A percentile compares a stretch with the other conserved stretches of the same genome.
Evolutionary conservation across 2,113 vertebrate species (phyloP).

Genomic region (Willisornis vidua): DNA sequence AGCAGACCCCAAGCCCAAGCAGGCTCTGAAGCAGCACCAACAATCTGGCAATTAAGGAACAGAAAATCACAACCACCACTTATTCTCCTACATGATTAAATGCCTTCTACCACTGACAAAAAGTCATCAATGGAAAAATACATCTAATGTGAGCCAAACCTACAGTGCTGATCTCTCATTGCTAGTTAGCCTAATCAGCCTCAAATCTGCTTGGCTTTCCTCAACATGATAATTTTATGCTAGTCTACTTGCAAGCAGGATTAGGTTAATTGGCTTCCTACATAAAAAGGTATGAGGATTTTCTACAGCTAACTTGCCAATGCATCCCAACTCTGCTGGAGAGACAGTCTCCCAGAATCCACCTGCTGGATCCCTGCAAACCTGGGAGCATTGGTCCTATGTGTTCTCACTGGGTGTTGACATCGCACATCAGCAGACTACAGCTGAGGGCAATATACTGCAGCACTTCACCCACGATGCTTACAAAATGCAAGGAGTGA

Average conservation of each 20-base stretch:
- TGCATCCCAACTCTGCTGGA: background rate
- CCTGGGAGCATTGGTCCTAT: accelerated
- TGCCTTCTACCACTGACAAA: background rate
- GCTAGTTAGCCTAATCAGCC: background rate
- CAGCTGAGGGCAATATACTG: background rate
- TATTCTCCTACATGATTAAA: background rate
- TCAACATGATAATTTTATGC: background rate
- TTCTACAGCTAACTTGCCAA: background rate
- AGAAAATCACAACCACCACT: background rate
- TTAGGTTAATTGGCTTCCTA: background rate
- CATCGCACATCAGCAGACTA: background rate
- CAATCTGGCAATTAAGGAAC: accelerated
- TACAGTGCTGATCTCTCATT: background rate
- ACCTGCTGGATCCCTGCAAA: background rate
- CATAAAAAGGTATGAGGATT: background rate
- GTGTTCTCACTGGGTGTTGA: background rate
- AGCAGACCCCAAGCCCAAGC: background rate
- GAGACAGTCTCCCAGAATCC: background rate
- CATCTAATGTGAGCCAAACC: background rate
- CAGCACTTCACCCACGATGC: background rate
- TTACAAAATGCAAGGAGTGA: background rate
- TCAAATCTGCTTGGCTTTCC: background rate
- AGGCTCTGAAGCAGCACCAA: background rate
- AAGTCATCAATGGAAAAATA: background rate
- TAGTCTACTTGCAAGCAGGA: background rate